These are phyloP conservation scores for Euphydryas editha DNA, from an alignment of 2,888 invertebrate genomes.

Conservation along the genomic window DNA sequence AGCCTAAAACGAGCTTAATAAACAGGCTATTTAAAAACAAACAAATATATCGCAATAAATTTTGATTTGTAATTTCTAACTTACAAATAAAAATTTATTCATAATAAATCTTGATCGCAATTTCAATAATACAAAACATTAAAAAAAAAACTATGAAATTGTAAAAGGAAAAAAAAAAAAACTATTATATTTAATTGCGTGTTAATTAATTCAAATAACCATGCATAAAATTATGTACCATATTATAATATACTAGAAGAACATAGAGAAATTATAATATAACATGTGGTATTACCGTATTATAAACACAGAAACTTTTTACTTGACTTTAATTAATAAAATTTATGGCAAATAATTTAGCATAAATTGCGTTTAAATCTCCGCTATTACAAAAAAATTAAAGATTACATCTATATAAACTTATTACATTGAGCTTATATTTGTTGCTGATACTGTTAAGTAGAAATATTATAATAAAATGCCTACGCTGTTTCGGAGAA, in stretches of 20 bases:
- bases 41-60: no score
- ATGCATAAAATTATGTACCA: not conserved
- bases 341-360: not conserved
- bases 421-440: not conserved
- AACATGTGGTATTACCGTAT: no score
- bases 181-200: no score
- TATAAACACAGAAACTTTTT: not conserved
- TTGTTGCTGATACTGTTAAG: no score
- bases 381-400: not conserved
- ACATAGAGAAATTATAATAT: not conserved
- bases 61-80: no score
- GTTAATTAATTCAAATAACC: not conserved
- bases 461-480: slow-evolving; percentile 24
- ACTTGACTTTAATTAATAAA: not conserved
- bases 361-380: not conserved
- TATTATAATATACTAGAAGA: not conserved
- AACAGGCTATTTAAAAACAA: no score
- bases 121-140: no score
- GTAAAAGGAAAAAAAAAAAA: no score
- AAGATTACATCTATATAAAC: not conserved
- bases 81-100: no score
- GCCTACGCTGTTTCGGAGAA: slow-evolving; percentile 26
- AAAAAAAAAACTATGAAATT: no score
- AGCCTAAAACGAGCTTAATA: no score
- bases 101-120: no score